Base-by-base conservation (phyloP, 2,113 vertebrate species). In the Ptilorrhoa leucosticta region DNA sequence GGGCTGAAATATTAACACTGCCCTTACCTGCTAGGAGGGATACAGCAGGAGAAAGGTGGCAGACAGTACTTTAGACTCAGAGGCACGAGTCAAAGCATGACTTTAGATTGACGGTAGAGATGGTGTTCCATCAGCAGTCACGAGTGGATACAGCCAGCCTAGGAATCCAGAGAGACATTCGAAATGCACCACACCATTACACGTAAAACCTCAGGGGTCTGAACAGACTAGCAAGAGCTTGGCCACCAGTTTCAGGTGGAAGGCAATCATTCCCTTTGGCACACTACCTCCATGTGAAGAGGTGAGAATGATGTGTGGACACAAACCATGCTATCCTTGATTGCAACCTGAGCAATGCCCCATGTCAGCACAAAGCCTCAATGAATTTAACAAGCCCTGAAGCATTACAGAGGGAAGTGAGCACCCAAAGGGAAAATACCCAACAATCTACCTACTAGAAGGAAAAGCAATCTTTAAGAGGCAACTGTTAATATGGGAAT, bases 141-240 rank as follows among this genome's bases (percentile, higher is more conserved):
- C 7, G 10, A 89, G 28, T 45, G 13, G 31, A 58, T n/a, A 65
- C 26, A 57, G 18, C 16, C 22, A 69, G 47, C 24, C 21, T n/a
- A 69, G 42, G 65, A 48, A 70, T 31, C 10, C 48, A 56, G 35
- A 61, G 50, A 87, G 20, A 33, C 27, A 4, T 50, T 57, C 26
- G 16, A 91, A 76, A 58, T 27, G 14, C 31, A 66, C 31, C 48
- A 63, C 28, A 27, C 3, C 30, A 19, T 44, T 30, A 27, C 1
- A 0, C 15, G 33, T 12, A 18, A 86, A 76, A 68, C 58, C 10
- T 75, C 22, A 9, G 0, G 0, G 19, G n/a, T 37, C 40, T 53
- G 47, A 72, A 72, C 0, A n/a, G 24, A 21, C 28, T 8, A 53
- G 23, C 28, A 57, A 37, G 45, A 78, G 58, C 13, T n/a, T 58